phyloP scores from a whole-genome alignment of 2,797 vertebrate species.

The Emys orbicularis region DNA sequence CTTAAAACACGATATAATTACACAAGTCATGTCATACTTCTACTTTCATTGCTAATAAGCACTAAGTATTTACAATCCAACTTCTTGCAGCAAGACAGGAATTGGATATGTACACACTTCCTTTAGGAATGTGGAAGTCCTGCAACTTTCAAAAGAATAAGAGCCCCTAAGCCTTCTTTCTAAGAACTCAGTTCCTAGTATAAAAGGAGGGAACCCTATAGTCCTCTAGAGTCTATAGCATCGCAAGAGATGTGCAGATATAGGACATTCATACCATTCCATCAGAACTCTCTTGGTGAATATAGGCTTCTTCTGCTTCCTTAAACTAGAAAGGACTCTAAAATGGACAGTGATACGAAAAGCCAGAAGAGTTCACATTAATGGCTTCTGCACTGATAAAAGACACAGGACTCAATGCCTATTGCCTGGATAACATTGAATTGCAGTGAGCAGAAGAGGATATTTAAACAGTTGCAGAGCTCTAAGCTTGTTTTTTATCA shows the following conservation, averaged over 20 bases:
- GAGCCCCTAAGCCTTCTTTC: background rate
- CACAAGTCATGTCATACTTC: fast-evolving
- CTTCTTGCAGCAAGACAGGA: background rate
- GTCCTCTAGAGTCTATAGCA: background rate
- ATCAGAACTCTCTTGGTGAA: background rate
- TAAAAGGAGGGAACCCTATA: background rate
- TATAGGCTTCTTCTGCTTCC: background rate
- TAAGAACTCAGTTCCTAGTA: background rate
- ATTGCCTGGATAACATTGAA: background rate
- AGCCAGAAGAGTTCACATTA: background rate
- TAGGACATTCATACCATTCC: background rate
- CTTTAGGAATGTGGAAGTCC: background rate
- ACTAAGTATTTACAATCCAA: background rate
- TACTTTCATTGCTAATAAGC: background rate
- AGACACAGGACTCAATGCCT: background rate
- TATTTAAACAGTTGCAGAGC: background rate
- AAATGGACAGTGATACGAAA: background rate
- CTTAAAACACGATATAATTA: fast-evolving
- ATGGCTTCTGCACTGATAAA: background rate
- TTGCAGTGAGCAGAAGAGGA: background rate
- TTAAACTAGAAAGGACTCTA: background rate
- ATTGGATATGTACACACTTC: background rate
- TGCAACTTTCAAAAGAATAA: background rate
- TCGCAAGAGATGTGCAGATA: background rate
- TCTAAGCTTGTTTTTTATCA: background rate